Base-by-base conservation (phyloP, 2,888 invertebrate genomes). In the Chrysomela aeneicollis region DNA sequence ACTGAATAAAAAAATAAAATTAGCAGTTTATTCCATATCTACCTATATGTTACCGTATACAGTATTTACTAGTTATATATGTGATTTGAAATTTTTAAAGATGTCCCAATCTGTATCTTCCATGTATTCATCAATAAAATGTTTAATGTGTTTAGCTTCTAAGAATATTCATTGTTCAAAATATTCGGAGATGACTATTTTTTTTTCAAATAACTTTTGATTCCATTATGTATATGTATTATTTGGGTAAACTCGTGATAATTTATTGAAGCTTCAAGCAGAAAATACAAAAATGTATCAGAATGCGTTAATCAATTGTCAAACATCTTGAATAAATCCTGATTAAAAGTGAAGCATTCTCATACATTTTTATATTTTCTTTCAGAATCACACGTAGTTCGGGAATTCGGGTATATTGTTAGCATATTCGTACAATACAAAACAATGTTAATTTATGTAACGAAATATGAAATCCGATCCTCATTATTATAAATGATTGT, bases 331-430 rank as follows among this genome's bases (percentile, higher is more conserved):
- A n/a, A n/a, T n/a, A n/a, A n/a, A n/a, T n/a, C n/a, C n/a, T n/a
- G n/a, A n/a, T n/a, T 26, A 3, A 26, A 26, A 26, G 3, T 26
- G 4, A 26, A 26, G 10, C 22, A 50, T 54, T 50, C 53, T 61
- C 53, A 35, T 61, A 61, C 55, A 58, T 60, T 58, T 59, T 64
- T 57, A 61, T 59, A 53, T 63, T 61, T 52, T 49, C 50, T 59
- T 52, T 57, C 55, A 64, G 18, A 46, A 60, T 30, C 32, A 46
- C 61, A 61, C 37, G 58, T 63, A 58, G 79, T 79, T 79, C 79
- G 79, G 79, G 76, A 71, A 77, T 74, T 74, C 79, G 79, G 79
- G 79, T 79, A 79, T 77, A 73, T 59, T 42, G 70, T 76, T 71
- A 73, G 73, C 75, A 76, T 74, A 73, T 66, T 59, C 49, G 37